These are phyloP conservation scores for Pipistrellus kuhlii DNA, from an alignment of 2,797 vertebrate genomes.

Conservation along the genomic window DNA sequence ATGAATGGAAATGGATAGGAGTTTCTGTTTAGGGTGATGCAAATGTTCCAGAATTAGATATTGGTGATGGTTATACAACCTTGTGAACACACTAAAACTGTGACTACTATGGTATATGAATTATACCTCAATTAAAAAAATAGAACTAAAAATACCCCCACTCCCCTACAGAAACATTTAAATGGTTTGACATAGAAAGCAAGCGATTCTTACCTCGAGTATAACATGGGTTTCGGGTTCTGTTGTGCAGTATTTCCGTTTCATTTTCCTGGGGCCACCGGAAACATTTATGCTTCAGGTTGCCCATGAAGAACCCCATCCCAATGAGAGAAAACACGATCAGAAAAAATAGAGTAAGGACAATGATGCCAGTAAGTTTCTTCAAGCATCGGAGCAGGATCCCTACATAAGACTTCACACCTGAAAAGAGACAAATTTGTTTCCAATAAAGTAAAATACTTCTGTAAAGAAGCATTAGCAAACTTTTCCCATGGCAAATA, in stretches of 20 bases:
- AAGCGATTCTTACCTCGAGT: slow-evolving; percentile 82
- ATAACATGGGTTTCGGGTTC: not conserved
- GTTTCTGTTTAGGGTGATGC: not conserved
- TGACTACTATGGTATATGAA: not conserved
- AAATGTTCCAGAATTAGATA: not conserved
- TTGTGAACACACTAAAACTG: not conserved
- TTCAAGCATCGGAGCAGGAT: slow-evolving; percentile 94
- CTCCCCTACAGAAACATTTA: not conserved
- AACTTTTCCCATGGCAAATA: not conserved
- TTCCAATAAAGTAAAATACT: not conserved
- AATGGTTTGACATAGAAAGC: not conserved
- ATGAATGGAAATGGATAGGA: not conserved
- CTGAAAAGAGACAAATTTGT: slow-evolving; percentile 83
- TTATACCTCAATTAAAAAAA: not conserved
- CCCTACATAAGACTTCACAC: slow-evolving; percentile 92
- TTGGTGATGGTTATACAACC: not conserved
- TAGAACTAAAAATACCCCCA: not conserved
- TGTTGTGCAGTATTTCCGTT: slow-evolving; percentile 66
- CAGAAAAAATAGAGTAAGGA: slow-evolving; percentile 95
- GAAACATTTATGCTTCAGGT: slow-evolving; percentile 86
- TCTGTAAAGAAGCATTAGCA: not conserved
- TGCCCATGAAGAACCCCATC: slow-evolving; percentile 88
- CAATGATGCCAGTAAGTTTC: slow-evolving; percentile 94
- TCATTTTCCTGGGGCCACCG: slow-evolving; percentile 77
- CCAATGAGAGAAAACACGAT: slow-evolving; percentile 94